These are phyloP conservation scores for Athrips mouffetella DNA, from an alignment of 2,888 invertebrate species.

Conservation along the genomic window DNA sequence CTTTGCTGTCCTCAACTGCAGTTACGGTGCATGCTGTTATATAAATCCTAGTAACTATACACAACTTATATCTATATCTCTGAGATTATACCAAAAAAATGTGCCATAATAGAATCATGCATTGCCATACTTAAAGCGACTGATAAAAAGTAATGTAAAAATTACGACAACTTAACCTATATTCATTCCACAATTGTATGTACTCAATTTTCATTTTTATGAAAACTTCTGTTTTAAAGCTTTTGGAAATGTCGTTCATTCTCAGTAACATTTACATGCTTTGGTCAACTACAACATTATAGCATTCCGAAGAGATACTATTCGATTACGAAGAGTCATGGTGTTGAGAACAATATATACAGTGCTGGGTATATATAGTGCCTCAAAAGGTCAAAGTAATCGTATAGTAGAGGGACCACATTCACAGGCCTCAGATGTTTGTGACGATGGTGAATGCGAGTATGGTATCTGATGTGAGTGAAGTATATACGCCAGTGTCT, in stretches of 20 bases:
- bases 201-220: conserved; percentile 15
- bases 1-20: background rate
- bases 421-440: conserved; percentile 63
- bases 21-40: conserved; percentile 2
- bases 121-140: conserved; percentile 58
- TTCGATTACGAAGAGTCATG: conserved; percentile 49
- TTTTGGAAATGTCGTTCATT: conserved; percentile 13
- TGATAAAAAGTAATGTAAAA: conserved; percentile 20
- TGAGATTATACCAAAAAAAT: conserved; percentile 20
- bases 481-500: conserved; percentile 74
- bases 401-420: conserved; percentile 60
- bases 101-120: conserved; percentile 51
- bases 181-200: background rate
- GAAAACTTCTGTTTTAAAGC: conserved; percentile 4
- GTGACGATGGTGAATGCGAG: conserved; percentile 70
- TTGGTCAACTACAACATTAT: conserved; percentile 52
- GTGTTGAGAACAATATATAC: conserved; percentile 16
- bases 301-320: conserved; percentile 48
- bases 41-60: background rate
- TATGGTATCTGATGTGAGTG: conserved; percentile 71
- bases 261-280: conserved; percentile 49
- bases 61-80: background rate
- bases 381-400: conserved; percentile 40
- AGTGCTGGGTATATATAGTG: conserved; percentile 6
- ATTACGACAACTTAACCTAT: background rate